Evolutionary conservation across 2,888 invertebrate species (phyloP), one percentile per base, ranked within the genome.

Genomic region (Meliscaeva auricollis): DNA sequence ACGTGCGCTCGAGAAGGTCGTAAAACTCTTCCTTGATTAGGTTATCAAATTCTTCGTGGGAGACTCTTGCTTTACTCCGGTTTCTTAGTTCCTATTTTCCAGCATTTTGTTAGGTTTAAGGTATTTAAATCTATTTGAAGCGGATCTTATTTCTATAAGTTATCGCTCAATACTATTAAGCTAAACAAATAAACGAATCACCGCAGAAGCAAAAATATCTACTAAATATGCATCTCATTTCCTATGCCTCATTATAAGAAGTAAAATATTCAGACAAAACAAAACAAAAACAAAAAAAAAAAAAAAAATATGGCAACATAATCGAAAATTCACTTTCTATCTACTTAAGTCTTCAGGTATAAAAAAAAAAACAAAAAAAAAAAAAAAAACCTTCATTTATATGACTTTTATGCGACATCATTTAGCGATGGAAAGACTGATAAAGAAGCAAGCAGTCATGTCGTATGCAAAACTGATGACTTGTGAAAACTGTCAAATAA

Each of bases 401-500:
- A 15, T 60, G 72, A 50, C 74, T 41, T 74, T 80, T 75, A 69
- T 80, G 52, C 69, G 74, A 69, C 74, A 69, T 15, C 73, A 74
- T 60, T 58, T 26, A 52, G 32, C 52, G 74, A 79, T 74, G 72
- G 26, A 11, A 52, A 52, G 30, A 46, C 41, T 41, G 54, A n/a
- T 58, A 30, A 32, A 44, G 17, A 20, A 48, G 48, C 26, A 54
- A 44, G n/a, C 35, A 46, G 62, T 15, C 20, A 8, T 17, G 58
- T 22, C 15, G 46, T 11, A 64, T 46, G 13, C 32, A 26, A 64
- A 64, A 64, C 66, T 66, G 50, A 62, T 58, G 76, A 84, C 87
- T 83, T 87, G 88, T 87, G 87, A 78, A 87, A 81, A 87, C 89
- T 88, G 88, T 89, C 89, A 90, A 89, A 90, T 90, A 88, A 89